Evolutionary conservation across 2,888 invertebrate species (phyloP).

Genomic region (Oligia latruncula): DNA sequence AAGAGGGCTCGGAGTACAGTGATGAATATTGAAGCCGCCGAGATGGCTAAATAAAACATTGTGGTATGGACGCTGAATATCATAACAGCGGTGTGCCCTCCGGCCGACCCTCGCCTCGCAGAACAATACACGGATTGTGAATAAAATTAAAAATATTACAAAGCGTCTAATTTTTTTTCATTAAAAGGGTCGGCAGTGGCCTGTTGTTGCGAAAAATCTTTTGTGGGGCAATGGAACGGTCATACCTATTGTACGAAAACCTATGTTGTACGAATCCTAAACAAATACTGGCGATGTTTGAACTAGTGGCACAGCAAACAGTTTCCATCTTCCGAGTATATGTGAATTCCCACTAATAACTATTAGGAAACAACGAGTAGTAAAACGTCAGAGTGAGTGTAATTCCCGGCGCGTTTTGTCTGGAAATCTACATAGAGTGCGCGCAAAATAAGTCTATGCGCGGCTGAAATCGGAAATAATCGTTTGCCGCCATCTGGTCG

Average conservation of each 20-base stretch:
- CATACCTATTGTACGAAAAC: slow-evolving; percentile 51
- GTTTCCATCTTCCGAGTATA: slow-evolving; percentile 23
- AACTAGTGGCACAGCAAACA: slow-evolving; percentile 45
- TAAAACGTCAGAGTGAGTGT: slow-evolving; percentile 14
- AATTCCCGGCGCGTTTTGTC: background rate
- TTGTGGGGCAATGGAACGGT: slow-evolving; percentile 64
- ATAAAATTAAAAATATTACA: slow-evolving; percentile 82
- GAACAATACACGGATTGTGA: slow-evolving; percentile 80
- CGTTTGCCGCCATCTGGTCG: no score
- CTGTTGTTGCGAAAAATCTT: slow-evolving; percentile 71
- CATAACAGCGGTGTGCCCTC: slow-evolving; percentile 73
- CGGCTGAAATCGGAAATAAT: no score
- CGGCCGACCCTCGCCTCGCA: slow-evolving; percentile 73
- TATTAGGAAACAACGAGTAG: slow-evolving; percentile 10
- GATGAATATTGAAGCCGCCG: slow-evolving; percentile 81
- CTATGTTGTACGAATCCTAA: slow-evolving; percentile 48
- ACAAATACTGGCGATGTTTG: slow-evolving; percentile 60
- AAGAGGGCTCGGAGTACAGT: slow-evolving; percentile 71
- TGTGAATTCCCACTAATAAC: slow-evolving; percentile 30
- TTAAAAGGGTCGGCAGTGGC: slow-evolving; percentile 68
- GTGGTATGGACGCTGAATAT: slow-evolving; percentile 78
- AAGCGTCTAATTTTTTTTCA: slow-evolving; percentile 72
- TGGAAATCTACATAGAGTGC: slow-evolving; percentile 2
- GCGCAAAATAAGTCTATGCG: no score
- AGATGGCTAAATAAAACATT: slow-evolving; percentile 83